phyloP scores from a whole-genome alignment of 2,888 invertebrate species.

The Apamea epomidion region DNA sequence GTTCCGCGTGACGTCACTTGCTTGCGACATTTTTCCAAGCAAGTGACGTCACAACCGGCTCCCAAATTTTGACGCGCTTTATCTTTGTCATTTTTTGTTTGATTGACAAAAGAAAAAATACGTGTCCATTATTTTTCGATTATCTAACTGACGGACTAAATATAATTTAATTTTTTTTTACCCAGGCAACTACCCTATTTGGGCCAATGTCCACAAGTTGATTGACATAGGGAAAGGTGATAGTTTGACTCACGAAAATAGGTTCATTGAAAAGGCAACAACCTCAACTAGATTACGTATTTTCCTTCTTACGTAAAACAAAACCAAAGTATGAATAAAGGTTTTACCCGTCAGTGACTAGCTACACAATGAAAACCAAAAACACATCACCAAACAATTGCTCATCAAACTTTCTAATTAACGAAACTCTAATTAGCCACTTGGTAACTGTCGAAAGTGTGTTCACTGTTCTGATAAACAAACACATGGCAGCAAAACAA shows the following conservation, averaged over 20 bases:
- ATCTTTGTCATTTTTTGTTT: too few relatives aligned
- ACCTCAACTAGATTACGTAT: background rate
- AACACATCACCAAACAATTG: conserved; percentile 3
- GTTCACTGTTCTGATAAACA: conserved; percentile 46
- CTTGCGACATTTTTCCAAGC: too few relatives aligned
- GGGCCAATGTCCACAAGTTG: background rate
- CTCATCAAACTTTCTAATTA: conserved; percentile 46
- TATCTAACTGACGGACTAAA: too few relatives aligned
- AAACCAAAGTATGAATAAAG: background rate
- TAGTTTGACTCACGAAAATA: conserved; percentile 12
- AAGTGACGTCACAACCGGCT: too few relatives aligned
- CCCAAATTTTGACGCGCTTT: too few relatives aligned
- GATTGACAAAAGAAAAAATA: too few relatives aligned
- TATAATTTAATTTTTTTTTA: too few relatives aligned
- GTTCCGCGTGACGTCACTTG: too few relatives aligned
- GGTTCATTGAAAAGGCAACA: background rate
- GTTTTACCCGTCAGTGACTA: conserved; percentile 15
- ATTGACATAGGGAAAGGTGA: conserved; percentile 15
- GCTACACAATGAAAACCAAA: background rate
- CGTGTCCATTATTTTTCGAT: too few relatives aligned
- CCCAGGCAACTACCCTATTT: too few relatives aligned
- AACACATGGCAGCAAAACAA: conserved; percentile 51
- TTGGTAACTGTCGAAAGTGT: conserved; percentile 33
- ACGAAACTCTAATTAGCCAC: conserved; percentile 24
- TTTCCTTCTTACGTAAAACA: conserved; percentile 19